These are phyloP conservation scores for Drosophila imparisetae DNA, from an alignment of 2,888 invertebrate species.

Conservation along the genomic window DNA sequence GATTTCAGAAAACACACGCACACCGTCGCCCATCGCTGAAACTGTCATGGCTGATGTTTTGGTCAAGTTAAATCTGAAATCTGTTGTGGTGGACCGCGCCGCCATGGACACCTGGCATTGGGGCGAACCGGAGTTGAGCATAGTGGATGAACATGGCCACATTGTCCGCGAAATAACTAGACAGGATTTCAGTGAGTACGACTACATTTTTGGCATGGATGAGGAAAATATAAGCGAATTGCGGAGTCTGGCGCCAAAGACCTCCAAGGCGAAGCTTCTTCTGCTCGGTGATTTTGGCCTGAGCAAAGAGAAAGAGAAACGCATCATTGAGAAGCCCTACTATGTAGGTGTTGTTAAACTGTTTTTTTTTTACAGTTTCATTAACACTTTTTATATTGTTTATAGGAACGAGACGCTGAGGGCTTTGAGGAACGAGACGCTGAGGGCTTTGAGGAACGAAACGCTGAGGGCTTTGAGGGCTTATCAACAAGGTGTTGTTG, in stretches of 20 bases:
- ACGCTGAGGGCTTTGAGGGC: too few species aligned
- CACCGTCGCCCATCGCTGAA: constrained; percentile 96
- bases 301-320: constrained; percentile 89
- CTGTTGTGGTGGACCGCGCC: constrained; percentile 92
- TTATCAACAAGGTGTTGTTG: constrained; percentile 90
- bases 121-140: too few species aligned
- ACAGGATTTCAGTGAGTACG: constrained; percentile 91
- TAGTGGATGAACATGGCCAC: constrained; percentile 91
- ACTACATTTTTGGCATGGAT: constrained; percentile 98
- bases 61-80: constrained; percentile 85
- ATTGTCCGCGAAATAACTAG: constrained; percentile 90
- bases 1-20: neutral
- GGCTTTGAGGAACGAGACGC: constrained; percentile 93
- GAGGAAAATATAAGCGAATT: constrained; percentile 92
- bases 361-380: neutral
- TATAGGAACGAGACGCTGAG: constrained; percentile 88
- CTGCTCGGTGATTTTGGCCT: constrained; percentile 95
- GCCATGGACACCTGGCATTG: constrained; percentile 96
- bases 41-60: constrained; percentile 94
- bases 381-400: neutral
- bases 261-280: constrained; percentile 89
- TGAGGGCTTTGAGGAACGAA: too few species aligned
- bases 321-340: constrained; percentile 95
- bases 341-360: constrained; percentile 88
- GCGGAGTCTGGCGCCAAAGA: constrained; percentile 87